Base-by-base conservation (phyloP, 2,888 invertebrate genomes). In the Blomia tropicalis region DNA sequence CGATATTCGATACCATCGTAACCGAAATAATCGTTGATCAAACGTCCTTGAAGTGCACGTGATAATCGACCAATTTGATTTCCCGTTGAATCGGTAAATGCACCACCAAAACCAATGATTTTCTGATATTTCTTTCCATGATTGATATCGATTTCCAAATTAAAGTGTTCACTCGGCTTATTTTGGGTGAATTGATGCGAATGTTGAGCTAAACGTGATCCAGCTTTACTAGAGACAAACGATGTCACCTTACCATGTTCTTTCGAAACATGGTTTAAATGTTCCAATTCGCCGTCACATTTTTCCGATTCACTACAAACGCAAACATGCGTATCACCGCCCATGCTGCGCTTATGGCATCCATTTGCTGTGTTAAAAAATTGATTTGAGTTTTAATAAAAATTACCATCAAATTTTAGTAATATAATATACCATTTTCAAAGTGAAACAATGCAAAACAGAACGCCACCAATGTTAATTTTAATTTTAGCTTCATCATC, bases 61-160 rank as follows among this genome's bases (percentile, higher is more conserved):
- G 81, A 79, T 17, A 87, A 74, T n/a, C 75, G 78, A 5, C 76
- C 74, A 70, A 87, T 81, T 72, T 87, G 85, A 22, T 86, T 80
- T 0, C 83, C 82, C 1, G 79, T 59, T 4, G 79, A 73, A 70
- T 79, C 79, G 0, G 90, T 91, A 65, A 90, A 85, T 0, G 89
- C 85, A 0, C 87, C 90, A 0, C 91, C 91, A 72, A 87, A 91
- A 0, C 90, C 91, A 65, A 81, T 72, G 23, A 91, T 83, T 25
- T 70, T 76, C 73, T 91, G 90, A 69, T 76, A 80, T 0, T 51
- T 60, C 30, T 63, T 11, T 11, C 43, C 56, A 27, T 14, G 31
- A 32, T 64, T 65, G 32, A 68, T 69, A 17, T 41, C 41, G n/a
- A 41, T 41, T 17, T 41, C 41, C 41, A 41, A n/a, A n/a, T 41